Base-by-base conservation (phyloP, 2,888 invertebrate genomes). In the Cyclophora albipunctata region DNA sequence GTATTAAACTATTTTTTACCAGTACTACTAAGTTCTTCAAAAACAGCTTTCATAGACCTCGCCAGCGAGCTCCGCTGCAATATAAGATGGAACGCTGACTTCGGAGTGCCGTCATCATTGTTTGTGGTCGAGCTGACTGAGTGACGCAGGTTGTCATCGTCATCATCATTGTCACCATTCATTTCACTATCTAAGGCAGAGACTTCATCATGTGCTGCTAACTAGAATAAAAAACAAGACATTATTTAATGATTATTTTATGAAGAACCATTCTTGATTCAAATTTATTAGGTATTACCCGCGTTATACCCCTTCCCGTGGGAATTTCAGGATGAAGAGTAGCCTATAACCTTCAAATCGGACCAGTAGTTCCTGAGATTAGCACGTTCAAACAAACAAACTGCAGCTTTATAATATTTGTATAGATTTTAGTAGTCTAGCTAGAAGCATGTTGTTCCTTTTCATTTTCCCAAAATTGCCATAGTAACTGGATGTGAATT, bases 61-160 rank as follows among this genome's bases (percentile, higher is more conserved):
- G 98, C 98, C 46, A 98, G 83, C 3, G 92, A 92, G 71, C 96
- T 96, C 57, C 93, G 92, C 66, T 95, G 93, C 43, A 97, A 84
- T 65, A 97, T 97, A 7, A 93, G 86, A 68, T 94, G 93, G 69
- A 95, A 96, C 0, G 96, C 94, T 0, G 93, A 93, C 63, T 84
- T 85, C 0, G 87, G 84, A 3, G 67, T 58, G 3, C 57, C 46
- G 6, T 79, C 78, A 0, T 55, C 65, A 55, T 70, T 73, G 46
- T 73, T 71, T 2, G 81, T 83, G 0, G 78, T 72, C 0, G 85
- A 86, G 53, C 81, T 81, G 47, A 81, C 77, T 1, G 87, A 84
- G 54, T 78, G 78, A 0, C 86, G 76, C 0, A 77, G 72, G 50
- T 78, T 79, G 7, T 84, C 84, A 6, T 84, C 83, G 1, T 85